These are phyloP conservation scores for Drosophila atripex DNA, from an alignment of 2,888 invertebrate species.

Conservation along the genomic window DNA sequence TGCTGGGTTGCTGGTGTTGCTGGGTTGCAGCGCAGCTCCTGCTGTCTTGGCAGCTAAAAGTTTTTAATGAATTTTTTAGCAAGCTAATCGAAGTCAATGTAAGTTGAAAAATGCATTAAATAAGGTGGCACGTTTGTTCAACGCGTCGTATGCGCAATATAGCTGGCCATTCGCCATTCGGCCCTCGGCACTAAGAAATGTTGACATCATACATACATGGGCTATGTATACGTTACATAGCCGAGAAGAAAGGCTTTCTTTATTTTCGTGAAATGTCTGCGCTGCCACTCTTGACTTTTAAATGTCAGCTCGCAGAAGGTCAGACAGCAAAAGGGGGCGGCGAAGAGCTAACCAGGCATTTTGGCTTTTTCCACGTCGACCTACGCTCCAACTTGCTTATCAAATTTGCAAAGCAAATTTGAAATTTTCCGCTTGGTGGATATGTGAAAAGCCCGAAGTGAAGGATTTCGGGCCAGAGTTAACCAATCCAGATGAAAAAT, in stretches of 20 bases:
- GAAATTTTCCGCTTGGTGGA: conserved; percentile 28
- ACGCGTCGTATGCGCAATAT: conserved; percentile 56
- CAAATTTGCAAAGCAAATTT: conserved; percentile 40
- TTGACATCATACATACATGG: not conserved
- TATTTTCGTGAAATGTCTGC: not conserved
- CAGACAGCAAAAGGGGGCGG: conserved; percentile 23
- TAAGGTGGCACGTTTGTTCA: conserved; percentile 34
- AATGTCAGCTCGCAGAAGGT: conserved; percentile 26
- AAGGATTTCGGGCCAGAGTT: not conserved
- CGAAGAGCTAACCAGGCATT: conserved; percentile 20
- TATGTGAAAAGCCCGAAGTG: conserved; percentile 7
- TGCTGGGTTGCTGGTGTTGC: not conserved
- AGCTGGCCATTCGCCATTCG: not conserved
- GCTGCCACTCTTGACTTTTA: conserved; percentile 30
- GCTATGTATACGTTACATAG: not conserved
- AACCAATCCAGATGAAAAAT: conserved; percentile 16
- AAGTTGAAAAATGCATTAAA: conserved; percentile 70
- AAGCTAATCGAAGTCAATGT: conserved; percentile 75
- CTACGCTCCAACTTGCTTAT: conserved; percentile 24
- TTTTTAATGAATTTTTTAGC: conserved; percentile 76
- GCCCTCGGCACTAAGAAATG: not conserved
- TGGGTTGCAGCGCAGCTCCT: conserved; percentile 4
- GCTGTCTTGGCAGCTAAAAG: conserved; percentile 63
- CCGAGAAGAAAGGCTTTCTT: not conserved
- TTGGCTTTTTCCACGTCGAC: conserved; percentile 9